Evolutionary conservation across 2,888 invertebrate genomes (phyloP), one percentile per base, ranked within the genome.

Genomic region (Hyles lineata): DNA sequence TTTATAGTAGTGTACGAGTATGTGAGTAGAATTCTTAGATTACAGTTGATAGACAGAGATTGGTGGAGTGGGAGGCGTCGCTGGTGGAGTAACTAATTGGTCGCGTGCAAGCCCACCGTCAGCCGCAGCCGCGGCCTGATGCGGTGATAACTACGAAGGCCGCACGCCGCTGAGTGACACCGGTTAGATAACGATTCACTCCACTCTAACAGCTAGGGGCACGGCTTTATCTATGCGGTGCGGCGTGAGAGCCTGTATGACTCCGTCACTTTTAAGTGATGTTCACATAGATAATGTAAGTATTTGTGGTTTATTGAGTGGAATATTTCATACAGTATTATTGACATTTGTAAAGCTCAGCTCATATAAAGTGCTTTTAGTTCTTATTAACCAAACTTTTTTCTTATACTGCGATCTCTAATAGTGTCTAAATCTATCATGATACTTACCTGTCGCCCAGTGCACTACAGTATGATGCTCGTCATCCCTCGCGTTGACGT

Each of bases 401-500:
- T 60, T 21, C 11, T 9, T 60, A 23, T 59, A 9, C 23, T 21
- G 8, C 25, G 25, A 9, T 25, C 8, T 25, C 23, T 60, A 43
- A 2, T 15, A 11, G 43, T 43, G 11, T 35, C 8, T 11, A 35
- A 60, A 9, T 25, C 11, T 60, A 23, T 9, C 11, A 25, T 63
- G 21, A 50, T 17, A 83, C 93, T 93, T 89, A 99, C 99, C 99
- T 78, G 99, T 98, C 23, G 99, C 99, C 99, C 99, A 99, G 90
- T 99, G 99, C 15, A 99, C 97, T 67, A 98, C 97, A 2, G 99
- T 98, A 89, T 99, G 99, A 75, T 98, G 97, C 88, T 99, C 99
- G 83, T 97, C 97, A 90, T 99, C 99, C 79, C 97, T 96, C 67
- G 98, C 97, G 89, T 97, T 97, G 78, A 99, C 97, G 86, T 99